A percentile compares a stretch with the other conserved stretches of the same genome.
Conservation (phyloP, 2,797 vertebrate species). For the Sebastes itinus region DNA sequence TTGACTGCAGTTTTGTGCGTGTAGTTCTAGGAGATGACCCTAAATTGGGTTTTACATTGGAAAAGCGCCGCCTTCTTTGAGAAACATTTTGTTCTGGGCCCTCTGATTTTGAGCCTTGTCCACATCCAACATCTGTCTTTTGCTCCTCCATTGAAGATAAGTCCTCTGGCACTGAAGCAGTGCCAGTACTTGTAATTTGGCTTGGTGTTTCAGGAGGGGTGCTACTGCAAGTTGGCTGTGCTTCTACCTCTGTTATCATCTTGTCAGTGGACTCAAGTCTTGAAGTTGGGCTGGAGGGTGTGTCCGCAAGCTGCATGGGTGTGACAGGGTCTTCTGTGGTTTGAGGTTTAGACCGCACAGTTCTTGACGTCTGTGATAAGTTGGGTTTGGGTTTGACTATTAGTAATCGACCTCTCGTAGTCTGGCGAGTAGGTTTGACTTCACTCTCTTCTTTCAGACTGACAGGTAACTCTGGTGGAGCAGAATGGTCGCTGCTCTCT, state of each 20-base stretch:
- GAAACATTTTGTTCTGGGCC: constrained; percentile 2
- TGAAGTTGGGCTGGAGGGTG: not conserved
- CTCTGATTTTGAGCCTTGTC: not conserved
- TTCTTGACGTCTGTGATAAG: constrained; percentile 27
- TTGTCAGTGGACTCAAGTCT: not conserved
- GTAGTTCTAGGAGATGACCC: constrained; percentile 10
- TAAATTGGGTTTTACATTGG: constrained; percentile 65
- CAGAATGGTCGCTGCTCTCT: not conserved
- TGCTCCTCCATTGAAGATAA: not conserved
- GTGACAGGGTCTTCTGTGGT: constrained; percentile 3
- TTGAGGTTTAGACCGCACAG: constrained; percentile 7
- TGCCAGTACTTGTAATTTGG: not conserved
- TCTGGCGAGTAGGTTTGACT: not conserved
- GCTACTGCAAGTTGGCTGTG: not conserved
- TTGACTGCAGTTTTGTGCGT: constrained; percentile 1
- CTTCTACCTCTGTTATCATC: not conserved
- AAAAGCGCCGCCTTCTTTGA: constrained; percentile 37
- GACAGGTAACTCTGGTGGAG: not conserved
- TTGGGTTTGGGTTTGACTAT: constrained; percentile 53
- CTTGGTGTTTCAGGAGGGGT: not conserved
- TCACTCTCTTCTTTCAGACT: constrained; percentile 4
- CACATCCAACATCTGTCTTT: not conserved
- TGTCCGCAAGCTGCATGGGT: not conserved
- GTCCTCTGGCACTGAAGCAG: not conserved
- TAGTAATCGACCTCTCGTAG: not conserved